phyloP scores from a whole-genome alignment of 2,888 invertebrate genomes.

The Polymixis lichenea region DNA sequence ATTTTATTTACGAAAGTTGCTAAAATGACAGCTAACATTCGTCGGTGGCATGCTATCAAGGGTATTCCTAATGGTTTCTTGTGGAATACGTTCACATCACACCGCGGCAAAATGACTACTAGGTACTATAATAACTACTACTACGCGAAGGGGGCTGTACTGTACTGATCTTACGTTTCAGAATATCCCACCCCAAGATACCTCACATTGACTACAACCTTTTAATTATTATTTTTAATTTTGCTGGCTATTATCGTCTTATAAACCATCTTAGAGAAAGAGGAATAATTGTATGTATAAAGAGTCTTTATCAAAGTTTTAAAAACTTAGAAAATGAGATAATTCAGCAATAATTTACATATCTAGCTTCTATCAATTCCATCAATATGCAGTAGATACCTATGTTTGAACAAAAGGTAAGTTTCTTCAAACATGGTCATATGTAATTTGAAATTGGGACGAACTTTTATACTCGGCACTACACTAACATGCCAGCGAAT shows the following conservation, averaged over 20 bases:
- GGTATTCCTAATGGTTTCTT: background rate
- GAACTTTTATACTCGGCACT: background rate
- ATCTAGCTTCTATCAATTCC: background rate
- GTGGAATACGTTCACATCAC: background rate
- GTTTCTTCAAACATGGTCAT: too few species aligned
- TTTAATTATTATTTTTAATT: background rate
- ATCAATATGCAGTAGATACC: background rate
- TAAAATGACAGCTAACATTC: background rate
- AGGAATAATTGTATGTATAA: too few species aligned
- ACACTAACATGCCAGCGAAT: background rate
- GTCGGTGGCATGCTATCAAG: background rate
- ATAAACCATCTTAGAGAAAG: too few species aligned
- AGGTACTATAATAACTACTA: too few species aligned
- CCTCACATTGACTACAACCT: background rate
- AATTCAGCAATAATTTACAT: background rate
- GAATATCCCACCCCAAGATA: background rate
- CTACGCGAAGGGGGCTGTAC: too few species aligned
- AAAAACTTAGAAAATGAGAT: background rate
- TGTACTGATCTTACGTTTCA: background rate
- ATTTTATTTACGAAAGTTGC: background rate
- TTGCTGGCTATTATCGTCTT: background rate
- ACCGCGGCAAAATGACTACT: background rate
- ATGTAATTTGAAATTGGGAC: background rate
- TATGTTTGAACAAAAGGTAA: background rate
- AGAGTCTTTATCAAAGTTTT: too few species aligned